Base-by-base conservation (phyloP, 2,888 invertebrate species). In the Plebejus anna region DNA sequence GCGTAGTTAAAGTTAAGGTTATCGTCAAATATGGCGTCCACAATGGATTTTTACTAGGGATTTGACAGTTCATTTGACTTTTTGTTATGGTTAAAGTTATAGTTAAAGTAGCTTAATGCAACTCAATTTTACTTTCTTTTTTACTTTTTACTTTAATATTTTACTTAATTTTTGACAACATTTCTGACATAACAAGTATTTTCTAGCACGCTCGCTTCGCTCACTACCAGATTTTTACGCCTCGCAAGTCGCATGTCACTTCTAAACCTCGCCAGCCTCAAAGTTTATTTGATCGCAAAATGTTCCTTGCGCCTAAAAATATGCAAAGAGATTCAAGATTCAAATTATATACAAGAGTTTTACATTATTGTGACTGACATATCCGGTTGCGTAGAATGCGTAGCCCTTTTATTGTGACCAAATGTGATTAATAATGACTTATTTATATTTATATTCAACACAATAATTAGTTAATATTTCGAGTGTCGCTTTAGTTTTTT, bases 261-360 rank as follows among this genome's bases (percentile, higher is more conserved):
- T 4, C 22, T 4, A 28, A 11, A 13, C 66, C 32, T 66, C 11
- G 66, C 66, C 66, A 66, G 32, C 4, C 66, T 5, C 16, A 32
- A 66, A 32, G 13, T 66, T 13, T 61, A 61, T 28, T 61, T 61
- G 22, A 5, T 59, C n/a, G 3, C 11, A 28, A 11, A 61, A 16
- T 36, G 4, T 61, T 61, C 28, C 22, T 11, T 28, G 61, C 28
- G 61, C 61, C 28, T 61, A 28, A 61, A 66, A 66, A 66, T 66
- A 66, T 66, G 13, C 66, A 66, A 61, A 61, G 32, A 66, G 32
- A 66, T 66, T 66, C 66, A 66, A 66, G 6, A 66, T 66, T 66
- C 36, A 66, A 66, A 36, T 66, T 32, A 66, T 66, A 66, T 16
- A 66, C 66, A 36, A 22, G 7, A 66, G 4, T 66, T 66, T 66